Percentiles rank a stretch among this genome's conserved stretches.
Conservation (phyloP, 2,113 vertebrate species). For the Labrus mixtus region DNA sequence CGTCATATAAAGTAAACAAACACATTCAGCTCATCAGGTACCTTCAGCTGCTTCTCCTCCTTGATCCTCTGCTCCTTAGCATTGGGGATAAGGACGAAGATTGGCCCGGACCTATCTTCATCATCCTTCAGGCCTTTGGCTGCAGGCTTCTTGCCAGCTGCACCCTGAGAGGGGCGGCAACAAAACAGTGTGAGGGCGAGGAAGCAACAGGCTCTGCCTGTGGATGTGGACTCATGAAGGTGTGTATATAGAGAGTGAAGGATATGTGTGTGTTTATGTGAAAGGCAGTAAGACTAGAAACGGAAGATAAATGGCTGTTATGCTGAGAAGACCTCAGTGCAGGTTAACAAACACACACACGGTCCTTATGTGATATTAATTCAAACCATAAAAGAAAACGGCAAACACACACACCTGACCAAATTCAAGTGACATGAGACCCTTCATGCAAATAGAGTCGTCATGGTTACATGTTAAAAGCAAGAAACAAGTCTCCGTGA, state of each 20-base stretch:
- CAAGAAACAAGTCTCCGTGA: not conserved
- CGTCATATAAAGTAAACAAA: no score
- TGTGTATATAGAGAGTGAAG: not conserved
- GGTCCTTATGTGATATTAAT: not conserved
- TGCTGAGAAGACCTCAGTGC: conserved; percentile 1
- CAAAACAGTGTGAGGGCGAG: not conserved
- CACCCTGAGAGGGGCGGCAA: conserved; percentile 74
- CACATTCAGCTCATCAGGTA: conserved; percentile 36
- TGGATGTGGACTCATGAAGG: not conserved
- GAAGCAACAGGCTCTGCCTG: not conserved
- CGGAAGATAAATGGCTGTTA: conserved; percentile 10
- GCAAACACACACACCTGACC: conserved; percentile 16
- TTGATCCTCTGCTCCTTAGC: conserved; percentile 96
- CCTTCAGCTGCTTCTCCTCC: conserved; percentile 96
- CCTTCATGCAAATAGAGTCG: not conserved
- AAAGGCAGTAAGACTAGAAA: conserved; percentile 7
- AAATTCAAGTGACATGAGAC: not conserved
- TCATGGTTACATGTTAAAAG: conserved; percentile 9
- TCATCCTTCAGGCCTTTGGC: conserved; percentile 93
- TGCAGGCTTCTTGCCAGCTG: conserved; percentile 89
- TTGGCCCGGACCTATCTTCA: conserved; percentile 92
- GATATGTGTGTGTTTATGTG: not conserved
- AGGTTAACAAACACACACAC: conserved; percentile 20
- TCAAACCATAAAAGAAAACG: conserved; percentile 5
- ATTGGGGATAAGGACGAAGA: conserved; percentile 92